Evolutionary conservation across 2,797 vertebrate genomes (phyloP), one percentile per base, ranked within the genome.

Genomic region (Champsocephalus esox): DNA sequence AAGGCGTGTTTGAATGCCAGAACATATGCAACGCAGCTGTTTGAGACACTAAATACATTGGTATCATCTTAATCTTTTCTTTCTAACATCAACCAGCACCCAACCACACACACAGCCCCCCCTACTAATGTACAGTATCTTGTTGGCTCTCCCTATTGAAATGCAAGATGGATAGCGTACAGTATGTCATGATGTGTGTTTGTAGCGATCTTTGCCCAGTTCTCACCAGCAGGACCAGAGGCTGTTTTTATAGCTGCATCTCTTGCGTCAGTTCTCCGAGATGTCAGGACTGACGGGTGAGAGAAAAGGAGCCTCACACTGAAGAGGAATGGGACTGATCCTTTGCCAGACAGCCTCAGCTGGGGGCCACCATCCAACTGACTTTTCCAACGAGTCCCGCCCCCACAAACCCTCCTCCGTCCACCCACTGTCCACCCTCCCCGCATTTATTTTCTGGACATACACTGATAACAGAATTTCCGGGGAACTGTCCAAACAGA

Each of bases 151-250:
- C 49, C 34, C 43, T 51, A 58, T 83, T 84, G 76, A 85, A 79
- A 81, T 79, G 68, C 71, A 72, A 76, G 79, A 84, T 77, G 84
- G 67, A 73, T 77, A 81, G 76, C 61, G n/a, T 38, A 38, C 34
- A 52, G 66, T 66, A 46, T 69, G 75, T 73, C 63, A 52, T 70
- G 50, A 38, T 41, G n/a, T 66, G 50, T 66, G 48, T 73, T 49
- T 21, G 66, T n/a, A 12, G 57, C 4, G 7, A 79, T 76, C 55
- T 57, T 54, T 82, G 67, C 82, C 82, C 87, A 69, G 84, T 93
- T 94, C 93, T 91, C 91, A 93, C 91, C 92, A 94, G 91, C 90
- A 87, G 91, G 91, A 93, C 82, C 80, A 85, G 84, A 83, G 76
- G 75, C 83, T 77, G 74, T 92, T 92, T 92, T 88, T 61, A 79